phyloP scores from a whole-genome alignment of 2,797 vertebrate genomes.

The Oceanodroma leucorhoa region DNA sequence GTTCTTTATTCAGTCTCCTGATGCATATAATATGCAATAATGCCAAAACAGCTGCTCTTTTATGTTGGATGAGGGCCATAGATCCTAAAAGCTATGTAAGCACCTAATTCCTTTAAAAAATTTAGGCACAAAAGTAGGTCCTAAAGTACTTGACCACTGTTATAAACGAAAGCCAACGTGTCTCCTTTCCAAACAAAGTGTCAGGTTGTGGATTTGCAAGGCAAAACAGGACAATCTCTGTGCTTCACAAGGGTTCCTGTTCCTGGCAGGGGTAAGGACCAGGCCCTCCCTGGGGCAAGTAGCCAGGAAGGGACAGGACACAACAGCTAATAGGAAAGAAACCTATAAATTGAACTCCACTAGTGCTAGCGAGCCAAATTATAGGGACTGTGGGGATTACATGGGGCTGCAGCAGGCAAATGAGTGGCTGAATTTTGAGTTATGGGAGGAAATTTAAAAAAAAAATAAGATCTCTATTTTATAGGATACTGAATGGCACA shows the following conservation, averaged over 20 bases:
- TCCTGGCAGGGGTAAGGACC: background rate
- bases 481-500: background rate
- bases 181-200: background rate
- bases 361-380: background rate
- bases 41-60: background rate
- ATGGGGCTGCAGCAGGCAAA: background rate
- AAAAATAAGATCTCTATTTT: background rate
- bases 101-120: background rate
- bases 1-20: background rate
- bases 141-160: background rate
- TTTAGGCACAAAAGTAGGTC: background rate
- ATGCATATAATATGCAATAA: background rate
- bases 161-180: background rate
- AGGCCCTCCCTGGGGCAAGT: background rate
- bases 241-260: background rate
- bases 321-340: background rate
- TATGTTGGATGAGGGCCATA: background rate
- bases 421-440: background rate
- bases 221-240: background rate
- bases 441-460: background rate
- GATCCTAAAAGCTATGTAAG: background rate
- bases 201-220: background rate
- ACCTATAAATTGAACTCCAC: background rate
- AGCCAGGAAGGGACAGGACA: background rate
- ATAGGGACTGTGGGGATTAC: background rate